phyloP scores from a whole-genome alignment of 2,797 vertebrate species.

The Syngnathus acus region DNA sequence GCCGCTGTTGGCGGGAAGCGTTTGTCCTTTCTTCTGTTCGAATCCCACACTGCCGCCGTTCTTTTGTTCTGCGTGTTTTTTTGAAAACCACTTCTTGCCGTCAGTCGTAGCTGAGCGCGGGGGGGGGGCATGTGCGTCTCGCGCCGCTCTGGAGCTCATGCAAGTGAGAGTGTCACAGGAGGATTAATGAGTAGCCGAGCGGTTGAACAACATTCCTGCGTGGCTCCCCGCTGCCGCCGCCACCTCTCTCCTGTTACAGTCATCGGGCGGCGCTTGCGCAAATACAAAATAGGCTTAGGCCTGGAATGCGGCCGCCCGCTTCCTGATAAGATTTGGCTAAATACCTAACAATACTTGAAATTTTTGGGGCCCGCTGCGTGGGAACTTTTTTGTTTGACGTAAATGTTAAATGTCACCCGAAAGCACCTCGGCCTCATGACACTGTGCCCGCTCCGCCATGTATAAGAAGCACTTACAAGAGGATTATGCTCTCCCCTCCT shows the following conservation, averaged over 20 bases:
- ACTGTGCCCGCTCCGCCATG: not conserved
- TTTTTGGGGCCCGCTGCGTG: not conserved
- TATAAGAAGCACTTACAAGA: slow-evolving; percentile 11
- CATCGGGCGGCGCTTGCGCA: slow-evolving; percentile 23
- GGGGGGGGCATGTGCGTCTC: slow-evolving; percentile 35
- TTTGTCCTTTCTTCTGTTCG: slow-evolving; percentile 6
- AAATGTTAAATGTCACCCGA: not conserved
- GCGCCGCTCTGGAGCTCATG: slow-evolving; percentile 24
- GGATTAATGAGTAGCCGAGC: slow-evolving; percentile 47
- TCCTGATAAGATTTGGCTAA: slow-evolving; percentile 32
- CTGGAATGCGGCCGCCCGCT: slow-evolving; percentile 34
- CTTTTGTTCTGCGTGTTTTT: not conserved
- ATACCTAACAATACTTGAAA: not conserved
- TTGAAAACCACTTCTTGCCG: not conserved
- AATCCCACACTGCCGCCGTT: not conserved
- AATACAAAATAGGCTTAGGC: slow-evolving; percentile 30
- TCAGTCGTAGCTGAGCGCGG: not conserved
- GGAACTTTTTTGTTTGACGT: not conserved
- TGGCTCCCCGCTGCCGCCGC: slow-evolving; percentile 19
- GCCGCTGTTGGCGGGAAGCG: not conserved
- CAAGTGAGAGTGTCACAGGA: slow-evolving; percentile 35
- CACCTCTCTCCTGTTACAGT: slow-evolving; percentile 39
- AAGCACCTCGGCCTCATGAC: not conserved
- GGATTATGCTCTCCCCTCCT: slow-evolving; percentile 26
- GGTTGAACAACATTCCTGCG: slow-evolving; percentile 46